Evolutionary conservation across 2,797 vertebrate species (phyloP), one percentile per base, ranked within the genome.

Genomic region (Moxostoma hubbsi): DNA sequence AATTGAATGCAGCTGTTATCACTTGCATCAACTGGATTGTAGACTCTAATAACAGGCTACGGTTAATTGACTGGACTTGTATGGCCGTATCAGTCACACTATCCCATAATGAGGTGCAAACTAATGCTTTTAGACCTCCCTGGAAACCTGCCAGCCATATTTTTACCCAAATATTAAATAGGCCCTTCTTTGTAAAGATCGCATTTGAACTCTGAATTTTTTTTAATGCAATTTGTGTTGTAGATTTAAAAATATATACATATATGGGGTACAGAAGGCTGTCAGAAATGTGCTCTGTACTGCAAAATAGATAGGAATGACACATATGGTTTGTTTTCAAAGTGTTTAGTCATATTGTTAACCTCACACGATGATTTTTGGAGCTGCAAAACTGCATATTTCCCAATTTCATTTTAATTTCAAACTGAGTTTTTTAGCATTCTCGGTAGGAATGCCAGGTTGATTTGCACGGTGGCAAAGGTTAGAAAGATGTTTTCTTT

Each of bases 401-500:
- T 53, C 51, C 51, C 24, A 24, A 24, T 24, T 24, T 24, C 2
- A 24, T 24, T 24, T 24, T 24, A 24, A 24, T 1, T 24, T 24
- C 24, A 24, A 24, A 24, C 24, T 24, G 24, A 24, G 24, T 24
- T 24, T 24, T 24, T 24, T 24, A 24, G 2, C 24, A 24, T 24
- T 24, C 24, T 24, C 24, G 24, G 24, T 24, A 24, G 24, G 24
- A 45, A 36, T 36, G 53, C 65, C 50, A 36, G 47, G 53, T 72
- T 79, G 77, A 83, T 76, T 59, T 49, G 66, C 46, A 13, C 11
- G 16, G 16, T 59, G 67, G 24, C 73, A 73, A 77, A 73, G 62
- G 82, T 67, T 73, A 75, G 54, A 12, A 24, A 24, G 72, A 18
- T 75, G 77, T 70, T 84, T 70, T 65, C 73, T 85, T 86, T 78